These are phyloP conservation scores for Darevskia mixta DNA, from an alignment of 2,797 vertebrate species.

Conservation along the genomic window DNA sequence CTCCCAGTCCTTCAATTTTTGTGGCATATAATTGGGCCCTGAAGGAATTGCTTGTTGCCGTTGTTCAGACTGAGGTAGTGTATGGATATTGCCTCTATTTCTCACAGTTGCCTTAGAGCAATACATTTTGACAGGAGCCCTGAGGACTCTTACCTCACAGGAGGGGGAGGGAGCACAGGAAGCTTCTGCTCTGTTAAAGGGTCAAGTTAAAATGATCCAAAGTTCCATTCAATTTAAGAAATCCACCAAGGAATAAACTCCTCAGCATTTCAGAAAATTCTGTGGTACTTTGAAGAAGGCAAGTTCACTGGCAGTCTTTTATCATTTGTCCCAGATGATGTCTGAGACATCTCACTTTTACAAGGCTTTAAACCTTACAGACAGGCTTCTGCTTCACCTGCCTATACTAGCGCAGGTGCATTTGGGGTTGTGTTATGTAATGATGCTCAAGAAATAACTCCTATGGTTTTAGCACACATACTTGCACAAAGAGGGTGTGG, in stretches of 20 bases:
- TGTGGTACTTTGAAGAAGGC: slow-evolving; percentile 29
- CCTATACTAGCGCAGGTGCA: fast-evolving
- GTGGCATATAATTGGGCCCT: slow-evolving; percentile 72
- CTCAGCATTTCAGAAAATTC: slow-evolving; percentile 32
- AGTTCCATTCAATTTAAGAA: slow-evolving; percentile 19
- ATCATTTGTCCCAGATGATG: fast-evolving
- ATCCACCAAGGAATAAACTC: slow-evolving; percentile 7
- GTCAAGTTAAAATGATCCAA: slow-evolving; percentile 43
- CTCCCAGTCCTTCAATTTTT: slow-evolving; percentile 53
- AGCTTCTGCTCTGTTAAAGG: background rate
- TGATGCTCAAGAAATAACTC: background rate
- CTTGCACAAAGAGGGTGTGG: background rate
- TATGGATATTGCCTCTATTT: slow-evolving; percentile 23
- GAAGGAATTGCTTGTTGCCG: slow-evolving; percentile 53
- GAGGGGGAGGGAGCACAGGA: background rate
- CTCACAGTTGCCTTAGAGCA: slow-evolving; percentile 43
- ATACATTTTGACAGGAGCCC: slow-evolving; percentile 63
- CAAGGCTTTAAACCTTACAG: slow-evolving; percentile 11
- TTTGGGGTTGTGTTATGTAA: fast-evolving
- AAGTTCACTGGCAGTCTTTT: slow-evolving; percentile 28
- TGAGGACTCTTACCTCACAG: slow-evolving; percentile 52
- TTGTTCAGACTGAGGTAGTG: slow-evolving; percentile 15
- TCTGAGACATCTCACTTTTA: slow-evolving; percentile 20
- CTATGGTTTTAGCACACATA: background rate
- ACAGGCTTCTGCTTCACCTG: background rate